A percentile compares a stretch with the other conserved stretches of the same genome.
phyloP scores from a whole-genome alignment of 2,797 vertebrate species.

The Phyllotis vaccarum region DNA sequence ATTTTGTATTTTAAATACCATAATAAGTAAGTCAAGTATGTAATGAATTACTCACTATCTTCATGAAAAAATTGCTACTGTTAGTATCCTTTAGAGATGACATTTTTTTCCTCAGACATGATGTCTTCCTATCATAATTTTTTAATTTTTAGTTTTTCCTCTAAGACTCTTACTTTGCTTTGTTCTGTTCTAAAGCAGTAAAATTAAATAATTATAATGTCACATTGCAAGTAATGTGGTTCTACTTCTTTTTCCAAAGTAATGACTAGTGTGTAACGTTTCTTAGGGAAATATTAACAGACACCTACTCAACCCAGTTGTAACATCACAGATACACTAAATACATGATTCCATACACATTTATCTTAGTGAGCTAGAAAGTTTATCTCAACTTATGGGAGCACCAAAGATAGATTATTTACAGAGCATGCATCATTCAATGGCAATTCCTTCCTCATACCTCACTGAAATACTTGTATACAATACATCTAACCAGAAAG shows the following conservation, averaged over 20 bases:
- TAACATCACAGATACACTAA: background rate
- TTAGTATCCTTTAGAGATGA: background rate
- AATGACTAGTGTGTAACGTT: background rate
- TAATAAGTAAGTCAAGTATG: conserved; percentile 28
- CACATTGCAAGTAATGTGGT: background rate
- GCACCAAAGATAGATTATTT: too few species aligned
- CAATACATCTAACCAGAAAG: background rate
- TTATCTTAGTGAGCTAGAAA: background rate
- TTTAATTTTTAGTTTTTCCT: background rate
- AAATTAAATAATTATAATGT: background rate
- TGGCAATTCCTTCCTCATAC: too few species aligned
- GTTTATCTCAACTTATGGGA: background rate
- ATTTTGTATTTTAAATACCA: background rate
- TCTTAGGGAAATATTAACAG: background rate
- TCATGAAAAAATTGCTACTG: background rate
- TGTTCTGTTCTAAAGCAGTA: background rate
- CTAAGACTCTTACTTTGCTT: background rate
- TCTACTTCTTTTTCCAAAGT: background rate
- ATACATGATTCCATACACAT: background rate
- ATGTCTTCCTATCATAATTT: background rate
- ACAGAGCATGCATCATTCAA: background rate
- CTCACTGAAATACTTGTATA: too few species aligned
- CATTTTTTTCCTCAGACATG: background rate
- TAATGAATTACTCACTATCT: background rate
- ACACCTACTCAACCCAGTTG: background rate